Evolutionary conservation across 2,113 vertebrate species (phyloP).

Genomic region (Pardalotus punctatus): DNA sequence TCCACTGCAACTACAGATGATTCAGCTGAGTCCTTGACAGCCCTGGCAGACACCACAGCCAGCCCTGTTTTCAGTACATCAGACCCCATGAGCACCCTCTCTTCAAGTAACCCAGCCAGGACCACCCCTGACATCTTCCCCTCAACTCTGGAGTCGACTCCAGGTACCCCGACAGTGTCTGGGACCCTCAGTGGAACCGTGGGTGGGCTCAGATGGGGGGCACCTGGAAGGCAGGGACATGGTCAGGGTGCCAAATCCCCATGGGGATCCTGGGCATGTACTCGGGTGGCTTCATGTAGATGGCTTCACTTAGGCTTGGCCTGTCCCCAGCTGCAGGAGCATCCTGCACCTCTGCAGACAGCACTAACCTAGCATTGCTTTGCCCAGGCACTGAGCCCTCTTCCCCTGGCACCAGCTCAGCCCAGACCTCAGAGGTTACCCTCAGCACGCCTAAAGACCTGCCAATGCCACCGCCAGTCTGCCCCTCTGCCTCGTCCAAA

Average conservation of each 20-base stretch:
- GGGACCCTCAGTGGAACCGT: not conserved
- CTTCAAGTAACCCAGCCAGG: not conserved
- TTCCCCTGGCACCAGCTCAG: not conserved
- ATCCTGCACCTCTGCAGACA: not conserved
- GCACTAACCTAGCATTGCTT: not conserved
- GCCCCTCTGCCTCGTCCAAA: not conserved
- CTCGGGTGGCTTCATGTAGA: not conserved
- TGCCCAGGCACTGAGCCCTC: not conserved
- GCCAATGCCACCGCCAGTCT: fast-evolving
- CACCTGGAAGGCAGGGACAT: too few relatives aligned
- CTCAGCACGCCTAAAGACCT: not conserved
- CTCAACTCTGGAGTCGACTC: fast-evolving
- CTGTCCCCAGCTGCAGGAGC: not conserved
- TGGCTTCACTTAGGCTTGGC: not conserved
- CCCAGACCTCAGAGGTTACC: not conserved
- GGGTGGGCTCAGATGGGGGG: not conserved
- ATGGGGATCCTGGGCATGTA: fast-evolving
- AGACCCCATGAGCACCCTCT: fast-evolving
- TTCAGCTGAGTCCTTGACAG: fast-evolving
- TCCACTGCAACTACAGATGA: not conserved
- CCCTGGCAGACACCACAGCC: not conserved
- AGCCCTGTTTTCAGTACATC: not conserved
- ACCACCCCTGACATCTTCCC: not conserved
- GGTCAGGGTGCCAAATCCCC: not conserved
- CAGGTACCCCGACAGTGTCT: not conserved